Evolutionary conservation across 2,113 vertebrate genomes (phyloP), one percentile per base, ranked within the genome.

Genomic region (Tiliqua scincoides): DNA sequence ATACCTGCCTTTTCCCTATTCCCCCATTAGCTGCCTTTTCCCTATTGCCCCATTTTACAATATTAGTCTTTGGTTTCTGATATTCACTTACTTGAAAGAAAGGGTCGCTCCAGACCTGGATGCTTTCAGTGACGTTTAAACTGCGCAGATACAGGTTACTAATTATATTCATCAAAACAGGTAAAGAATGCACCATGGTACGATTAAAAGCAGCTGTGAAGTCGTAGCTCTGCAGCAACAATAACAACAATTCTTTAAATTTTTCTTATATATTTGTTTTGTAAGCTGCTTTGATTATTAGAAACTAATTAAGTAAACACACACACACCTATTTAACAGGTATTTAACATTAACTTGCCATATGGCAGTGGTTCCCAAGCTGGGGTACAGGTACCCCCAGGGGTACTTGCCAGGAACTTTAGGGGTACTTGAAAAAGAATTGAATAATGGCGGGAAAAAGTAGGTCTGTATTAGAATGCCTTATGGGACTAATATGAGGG

Each of bases 101-200:
- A 0, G 98, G 98, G 88, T 98, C 98, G 93, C 96, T 98, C 98
- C 98, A 99, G 71, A 98, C 95, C 18, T 96, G 93, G 89, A 99
- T 99, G 62, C 40, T 97, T 59, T 98, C 97, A 0, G 97, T 97
- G 6, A 97, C 96, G 0, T 99, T 98, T 25, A 98, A 90, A 4
- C 93, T 95, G 89, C 90, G 95, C 3, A 99, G 97, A 2, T 99
- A 95, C 8, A 98, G 97, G 37, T 99, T 99, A 95, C 98, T 99
- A 70, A 99, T 97, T 0, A 99, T 82, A 23, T 98, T 99, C 89
- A 99, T 97, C 43, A 97, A 80, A 86, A 99, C 98, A 0, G 98
- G 98, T 83, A 99, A 77, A 30, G 98, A 98, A 89, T 99, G 98
- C 76, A 99, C 97, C 43, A 98, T 98, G 87, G 98, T 98, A 76